Evolutionary conservation across 2,113 vertebrate species (phyloP).

Genomic region (Chascanopsetta lugubris): DNA sequence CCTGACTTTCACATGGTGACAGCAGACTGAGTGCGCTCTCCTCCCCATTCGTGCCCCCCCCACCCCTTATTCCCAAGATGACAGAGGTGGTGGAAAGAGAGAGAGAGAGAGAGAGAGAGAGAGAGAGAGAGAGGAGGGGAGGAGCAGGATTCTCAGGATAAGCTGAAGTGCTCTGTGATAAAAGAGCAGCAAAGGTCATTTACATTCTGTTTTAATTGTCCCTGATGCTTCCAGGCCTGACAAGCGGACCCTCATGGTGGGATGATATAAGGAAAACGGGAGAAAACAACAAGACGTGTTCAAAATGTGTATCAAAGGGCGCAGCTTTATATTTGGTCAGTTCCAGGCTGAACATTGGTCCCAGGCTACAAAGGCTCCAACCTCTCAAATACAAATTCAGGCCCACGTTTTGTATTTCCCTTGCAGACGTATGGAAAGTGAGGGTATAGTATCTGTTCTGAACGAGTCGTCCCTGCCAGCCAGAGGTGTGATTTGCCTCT

Average conservation of each 20-base stretch:
- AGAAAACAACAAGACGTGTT: background rate
- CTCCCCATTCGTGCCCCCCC: conserved; percentile 75
- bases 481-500: conserved; percentile 36
- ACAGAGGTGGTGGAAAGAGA: conserved; percentile 60
- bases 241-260: conserved; percentile 29
- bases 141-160: conserved; percentile 56
- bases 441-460: too few species aligned
- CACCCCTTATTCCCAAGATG: conserved; percentile 49
- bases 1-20: conserved; percentile 68
- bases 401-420: background rate
- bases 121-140: conserved; percentile 47
- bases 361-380: background rate
- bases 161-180: conserved; percentile 62
- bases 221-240: conserved; percentile 19
- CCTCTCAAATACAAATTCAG: conserved; percentile 2
- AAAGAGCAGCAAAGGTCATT: conserved; percentile 59
- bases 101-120: conserved; percentile 55
- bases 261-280: conserved; percentile 21
- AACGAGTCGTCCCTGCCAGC: conserved; percentile 9
- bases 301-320: background rate
- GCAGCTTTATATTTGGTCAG: conserved; percentile 36
- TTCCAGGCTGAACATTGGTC: too few species aligned
- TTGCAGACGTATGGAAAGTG: background rate
- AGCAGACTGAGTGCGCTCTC: conserved; percentile 75
- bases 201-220: conserved; percentile 42